Evolutionary conservation across 1,140 invertebrate genomes (phyloP).

Genomic region (Euglossa dilemma): DNA sequence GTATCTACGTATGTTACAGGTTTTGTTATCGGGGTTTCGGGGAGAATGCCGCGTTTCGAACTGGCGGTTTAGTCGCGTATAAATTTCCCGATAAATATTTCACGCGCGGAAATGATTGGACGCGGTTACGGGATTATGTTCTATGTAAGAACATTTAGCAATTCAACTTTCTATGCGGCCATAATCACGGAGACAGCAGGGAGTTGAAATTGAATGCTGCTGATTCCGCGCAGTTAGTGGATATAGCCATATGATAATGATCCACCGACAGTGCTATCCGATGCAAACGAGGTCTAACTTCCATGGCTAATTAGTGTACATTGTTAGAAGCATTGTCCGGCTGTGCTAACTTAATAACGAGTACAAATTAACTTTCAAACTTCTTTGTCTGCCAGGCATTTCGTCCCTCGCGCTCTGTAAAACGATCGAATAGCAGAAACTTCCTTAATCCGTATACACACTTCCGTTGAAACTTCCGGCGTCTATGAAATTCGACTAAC

Average conservation of each 20-base stretch:
- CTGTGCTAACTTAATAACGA: conserved; percentile 22
- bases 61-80: neutral
- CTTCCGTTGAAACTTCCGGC: neutral
- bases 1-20: no score
- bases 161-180: neutral
- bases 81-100: neutral
- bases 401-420: neutral
- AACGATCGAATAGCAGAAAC: neutral
- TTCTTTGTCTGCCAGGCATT: neutral
- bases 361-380: conserved; percentile 11
- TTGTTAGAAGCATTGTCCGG: conserved; percentile 23
- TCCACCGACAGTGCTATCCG: conserved; percentile 17
- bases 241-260: conserved; percentile 47
- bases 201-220: conserved; percentile 27
- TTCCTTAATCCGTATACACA: neutral
- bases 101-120: neutral
- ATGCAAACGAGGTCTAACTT: conserved; percentile 48
- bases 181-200: neutral
- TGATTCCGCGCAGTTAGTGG: conserved; percentile 26
- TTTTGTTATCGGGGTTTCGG: no score
- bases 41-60: no score
- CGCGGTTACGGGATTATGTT: neutral
- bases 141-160: neutral
- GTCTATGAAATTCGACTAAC: no score
- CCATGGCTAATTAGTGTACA: conserved; percentile 45